phyloP scores from a whole-genome alignment of 1,140 invertebrate genomes.

The Leptinotarsa lineolata region DNA sequence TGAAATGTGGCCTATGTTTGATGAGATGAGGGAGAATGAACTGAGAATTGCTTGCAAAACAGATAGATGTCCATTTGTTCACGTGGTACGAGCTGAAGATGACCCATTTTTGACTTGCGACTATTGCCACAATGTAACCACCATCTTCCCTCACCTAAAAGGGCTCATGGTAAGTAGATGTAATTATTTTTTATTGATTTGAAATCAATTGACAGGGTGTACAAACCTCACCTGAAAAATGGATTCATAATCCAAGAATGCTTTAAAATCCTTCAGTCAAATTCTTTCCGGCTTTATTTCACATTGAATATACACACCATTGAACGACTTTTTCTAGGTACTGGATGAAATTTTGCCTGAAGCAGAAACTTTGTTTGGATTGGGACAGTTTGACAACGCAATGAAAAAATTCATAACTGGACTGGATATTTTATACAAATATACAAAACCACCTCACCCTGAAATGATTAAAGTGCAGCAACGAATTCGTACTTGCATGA shows the following conservation, averaged over 20 bases:
- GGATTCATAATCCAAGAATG: too few relatives aligned
- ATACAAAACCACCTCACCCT: slow-evolving; percentile 47
- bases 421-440: slow-evolving; percentile 46
- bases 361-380: slow-evolving; percentile 45
- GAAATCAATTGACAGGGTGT: too few relatives aligned
- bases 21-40: slow-evolving; percentile 62
- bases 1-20: slow-evolving; percentile 81
- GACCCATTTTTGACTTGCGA: slow-evolving; percentile 46
- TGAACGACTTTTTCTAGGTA: slow-evolving; percentile 34
- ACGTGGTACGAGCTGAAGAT: slow-evolving; percentile 33
- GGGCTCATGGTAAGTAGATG: slow-evolving; percentile 42
- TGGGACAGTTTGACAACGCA: slow-evolving; percentile 40
- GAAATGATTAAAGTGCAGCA: slow-evolving; percentile 53
- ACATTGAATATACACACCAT: background rate
- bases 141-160: slow-evolving; percentile 42
- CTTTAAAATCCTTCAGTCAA: background rate
- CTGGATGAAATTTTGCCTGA: slow-evolving; percentile 45
- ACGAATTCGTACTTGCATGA: slow-evolving; percentile 46
- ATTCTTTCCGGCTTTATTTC: too few relatives aligned
- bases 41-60: slow-evolving; percentile 44
- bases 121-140: slow-evolving; percentile 45
- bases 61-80: slow-evolving; percentile 40
- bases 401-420: slow-evolving; percentile 43
- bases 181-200: too few relatives aligned
- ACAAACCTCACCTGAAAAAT: too few relatives aligned